Percentiles rank a stretch among this genome's conserved stretches.
phyloP scores from a whole-genome alignment of 1,140 invertebrate genomes.

The Ceratina australensis region DNA sequence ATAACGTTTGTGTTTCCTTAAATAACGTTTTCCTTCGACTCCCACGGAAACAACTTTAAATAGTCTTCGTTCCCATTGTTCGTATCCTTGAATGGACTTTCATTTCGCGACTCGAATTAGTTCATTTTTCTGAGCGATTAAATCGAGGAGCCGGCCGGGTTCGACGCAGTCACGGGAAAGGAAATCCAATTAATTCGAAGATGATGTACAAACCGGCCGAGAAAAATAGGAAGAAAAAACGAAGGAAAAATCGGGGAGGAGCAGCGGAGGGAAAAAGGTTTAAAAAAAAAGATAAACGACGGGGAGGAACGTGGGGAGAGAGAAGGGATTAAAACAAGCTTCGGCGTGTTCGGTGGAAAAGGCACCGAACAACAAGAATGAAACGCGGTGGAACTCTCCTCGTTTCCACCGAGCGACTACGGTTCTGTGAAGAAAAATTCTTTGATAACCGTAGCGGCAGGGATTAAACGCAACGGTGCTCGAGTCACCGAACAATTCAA shows the following conservation, averaged over 20 bases:
- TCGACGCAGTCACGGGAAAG: conserved; percentile 16
- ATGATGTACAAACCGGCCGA: conserved; percentile 26
- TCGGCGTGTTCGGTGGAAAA: conserved; percentile 21
- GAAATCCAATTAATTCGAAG: conserved; percentile 49
- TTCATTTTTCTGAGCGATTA: conserved; percentile 27
- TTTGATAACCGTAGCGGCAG: conserved; percentile 42
- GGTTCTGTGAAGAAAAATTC: conserved; percentile 28
- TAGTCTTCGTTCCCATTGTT: neutral
- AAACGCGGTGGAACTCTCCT: conserved; percentile 33
- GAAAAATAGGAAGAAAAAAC: neutral
- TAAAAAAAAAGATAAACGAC: no score
- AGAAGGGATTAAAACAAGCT: conserved; percentile 29
- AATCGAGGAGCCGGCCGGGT: conserved; percentile 17
- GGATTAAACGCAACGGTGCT: conserved; percentile 40
- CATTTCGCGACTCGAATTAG: conserved; percentile 17
- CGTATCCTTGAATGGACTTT: neutral
- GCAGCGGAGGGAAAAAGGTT: no score
- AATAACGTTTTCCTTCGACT: conserved; percentile 8
- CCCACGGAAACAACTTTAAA: neutral
- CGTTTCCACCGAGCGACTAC: conserved; percentile 34
- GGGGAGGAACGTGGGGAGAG: neutral
- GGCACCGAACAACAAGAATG: conserved; percentile 31
- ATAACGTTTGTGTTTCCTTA: neutral
- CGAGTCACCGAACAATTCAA: conserved; percentile 39
- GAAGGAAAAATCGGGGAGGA: neutral